Base-by-base conservation (phyloP, 2,888 invertebrate species). In the Perithous albicinctus region DNA sequence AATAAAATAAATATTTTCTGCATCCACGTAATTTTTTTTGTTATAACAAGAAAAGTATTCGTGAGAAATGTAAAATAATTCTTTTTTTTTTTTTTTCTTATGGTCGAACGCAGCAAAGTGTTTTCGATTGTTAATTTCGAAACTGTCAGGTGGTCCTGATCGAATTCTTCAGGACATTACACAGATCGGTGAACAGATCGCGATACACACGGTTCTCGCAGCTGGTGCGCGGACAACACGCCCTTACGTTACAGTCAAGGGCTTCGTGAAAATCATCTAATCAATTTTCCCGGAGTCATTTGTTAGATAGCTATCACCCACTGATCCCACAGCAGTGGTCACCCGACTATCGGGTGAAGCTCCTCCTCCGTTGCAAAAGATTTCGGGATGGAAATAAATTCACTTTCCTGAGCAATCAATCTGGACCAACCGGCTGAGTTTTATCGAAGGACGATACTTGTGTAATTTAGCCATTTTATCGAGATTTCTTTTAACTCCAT, bases 91-190 rank as follows among this genome's bases (percentile, higher is more conserved):
- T 0, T 8, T 51, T 23, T 6, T 51, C 23, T 23, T 8, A 51
- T 10, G 23, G 6, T 51, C 23, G 10, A 23, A 2, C 1, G 48
- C 48, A 23, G 20, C 23, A 4, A 29, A 2, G 3, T 51, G 48
- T 20, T 48, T 8, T 20, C 20, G 20, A 51, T 10, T 23, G 8
- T 12, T 51, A 8, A 51, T 51, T 23, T 8, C 10, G 10, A 23
- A 23, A 8, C 7, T 23, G 51, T 51, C 51, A 23, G 51, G 12
- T 51, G 12, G 51, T 51, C 12, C 88, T 87, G 87, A 88, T 88
- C 88, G 88, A 88, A 91, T 90, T 88, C 88, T 87, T 86, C 88
- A 59, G 46, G 12, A 83, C 86, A 87, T 88, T 88, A 89, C 82
- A 88, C 87, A 86, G 85, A 82, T 88, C 86, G 85, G 81, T 84